A percentile compares a stretch with the other conserved stretches of the same genome.
Evolutionary conservation across 2,113 vertebrate species (phyloP).

Genomic region (Kryptolebias marmoratus): DNA sequence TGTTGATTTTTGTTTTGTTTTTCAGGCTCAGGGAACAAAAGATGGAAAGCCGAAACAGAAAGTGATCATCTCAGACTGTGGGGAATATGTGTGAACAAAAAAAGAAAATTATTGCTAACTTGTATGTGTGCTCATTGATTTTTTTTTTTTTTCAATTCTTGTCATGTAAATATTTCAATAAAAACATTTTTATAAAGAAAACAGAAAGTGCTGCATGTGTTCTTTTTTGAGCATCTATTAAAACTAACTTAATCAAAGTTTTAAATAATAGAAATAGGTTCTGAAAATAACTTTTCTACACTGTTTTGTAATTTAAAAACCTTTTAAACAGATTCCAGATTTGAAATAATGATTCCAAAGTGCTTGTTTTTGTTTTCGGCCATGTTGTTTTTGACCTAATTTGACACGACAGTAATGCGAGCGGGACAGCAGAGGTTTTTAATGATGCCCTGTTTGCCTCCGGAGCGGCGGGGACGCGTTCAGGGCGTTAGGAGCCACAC

Average conservation of each 20-base stretch:
- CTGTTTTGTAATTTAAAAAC: background rate
- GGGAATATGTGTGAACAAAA: conserved; percentile 85
- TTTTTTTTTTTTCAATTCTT: conserved; percentile 21
- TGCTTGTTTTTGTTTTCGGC: background rate
- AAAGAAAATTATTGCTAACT: background rate
- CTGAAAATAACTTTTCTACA: no score
- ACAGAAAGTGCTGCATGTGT: background rate
- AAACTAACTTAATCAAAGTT: no score
- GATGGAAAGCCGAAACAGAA: conserved; percentile 95
- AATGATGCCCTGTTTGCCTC: no score
- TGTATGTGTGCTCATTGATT: conserved; percentile 1
- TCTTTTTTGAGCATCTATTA: background rate
- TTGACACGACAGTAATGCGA: background rate
- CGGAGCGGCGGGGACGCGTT: background rate
- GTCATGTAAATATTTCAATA: conserved; percentile 83
- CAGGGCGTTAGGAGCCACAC: conserved; percentile 35
- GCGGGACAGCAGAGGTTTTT: background rate
- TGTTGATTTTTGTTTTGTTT: background rate
- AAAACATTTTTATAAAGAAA: conserved; percentile 68
- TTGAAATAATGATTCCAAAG: background rate
- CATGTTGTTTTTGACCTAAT: background rate
- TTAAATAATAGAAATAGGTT: no score
- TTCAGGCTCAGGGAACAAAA: conserved; percentile 91
- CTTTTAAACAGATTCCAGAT: no score
- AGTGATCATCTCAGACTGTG: conserved; percentile 94